phyloP scores from a whole-genome alignment of 2,888 invertebrate genomes.

The Plusia festucae region DNA sequence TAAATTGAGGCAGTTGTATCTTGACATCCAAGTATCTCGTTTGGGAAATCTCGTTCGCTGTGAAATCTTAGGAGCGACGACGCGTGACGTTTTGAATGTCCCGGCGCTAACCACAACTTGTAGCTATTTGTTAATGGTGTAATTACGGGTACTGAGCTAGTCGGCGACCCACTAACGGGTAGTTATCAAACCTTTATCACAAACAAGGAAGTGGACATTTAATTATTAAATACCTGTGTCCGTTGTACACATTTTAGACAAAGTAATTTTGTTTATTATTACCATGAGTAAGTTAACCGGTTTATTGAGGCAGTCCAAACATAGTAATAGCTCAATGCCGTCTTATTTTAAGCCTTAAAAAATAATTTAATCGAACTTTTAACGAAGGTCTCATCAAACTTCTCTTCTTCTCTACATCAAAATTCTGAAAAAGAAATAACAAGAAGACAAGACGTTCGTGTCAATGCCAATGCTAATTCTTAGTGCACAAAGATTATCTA shows the following conservation, averaged over 20 bases:
- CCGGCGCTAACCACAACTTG: slow-evolving; percentile 24
- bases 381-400: no score
- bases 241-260: slow-evolving; percentile 9
- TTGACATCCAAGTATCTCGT: slow-evolving; percentile 17
- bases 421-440: neutral
- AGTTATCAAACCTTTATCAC: slow-evolving; percentile 19
- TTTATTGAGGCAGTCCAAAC: no score
- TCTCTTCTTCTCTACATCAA: neutral
- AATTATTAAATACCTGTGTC: slow-evolving; percentile 10
- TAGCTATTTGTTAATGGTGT: slow-evolving; percentile 35
- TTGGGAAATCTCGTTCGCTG: slow-evolving; percentile 29
- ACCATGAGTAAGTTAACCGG: no score
- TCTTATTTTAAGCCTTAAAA: no score
- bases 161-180: slow-evolving; percentile 5
- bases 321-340: no score
- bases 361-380: no score
- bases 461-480: neutral
- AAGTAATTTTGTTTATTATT: no score
- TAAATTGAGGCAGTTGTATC: slow-evolving; percentile 14
- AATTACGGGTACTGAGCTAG: slow-evolving; percentile 21
- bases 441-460: neutral
- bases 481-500: neutral
- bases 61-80: slow-evolving; percentile 19
- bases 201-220: slow-evolving; percentile 6
- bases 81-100: neutral